Evolutionary conservation across 1,140 invertebrate species (phyloP).

Genomic region (Drosophila pachea): DNA sequence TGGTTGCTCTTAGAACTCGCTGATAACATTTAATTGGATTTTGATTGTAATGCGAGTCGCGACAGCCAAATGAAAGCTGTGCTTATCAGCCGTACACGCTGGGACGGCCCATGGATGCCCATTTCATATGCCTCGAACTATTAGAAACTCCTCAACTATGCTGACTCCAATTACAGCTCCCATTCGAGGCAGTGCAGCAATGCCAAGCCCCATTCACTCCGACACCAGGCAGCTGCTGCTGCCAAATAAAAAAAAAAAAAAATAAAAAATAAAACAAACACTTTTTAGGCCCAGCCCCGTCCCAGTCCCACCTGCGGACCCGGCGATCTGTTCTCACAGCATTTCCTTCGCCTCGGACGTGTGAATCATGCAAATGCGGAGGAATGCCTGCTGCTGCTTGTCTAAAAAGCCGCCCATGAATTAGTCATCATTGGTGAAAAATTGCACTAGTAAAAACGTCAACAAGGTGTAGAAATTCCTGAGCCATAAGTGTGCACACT

Average conservation of each 20-base stretch:
- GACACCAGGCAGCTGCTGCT: slow-evolving; percentile 25
- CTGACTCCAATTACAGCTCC: not conserved
- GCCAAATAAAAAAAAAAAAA: slow-evolving; percentile 9
- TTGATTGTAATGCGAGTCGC: slow-evolving; percentile 58
- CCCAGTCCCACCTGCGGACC: slow-evolving; percentile 48
- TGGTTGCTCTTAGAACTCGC: slow-evolving; percentile 36
- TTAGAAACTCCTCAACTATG: slow-evolving; percentile 9
- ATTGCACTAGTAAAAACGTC: slow-evolving; percentile 62
- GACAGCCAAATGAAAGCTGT: slow-evolving; percentile 35
- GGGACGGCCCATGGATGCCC: not conserved
- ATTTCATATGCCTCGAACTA: slow-evolving; percentile 9
- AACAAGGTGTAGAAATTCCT: slow-evolving; percentile 54
- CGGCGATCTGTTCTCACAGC: slow-evolving; percentile 21
- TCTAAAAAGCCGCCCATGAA: slow-evolving; percentile 37
- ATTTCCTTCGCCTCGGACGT: slow-evolving; percentile 48
- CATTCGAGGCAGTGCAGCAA: not conserved
- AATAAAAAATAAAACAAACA: too few species aligned
- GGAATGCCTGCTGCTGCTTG: slow-evolving; percentile 11
- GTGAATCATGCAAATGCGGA: slow-evolving; percentile 61
- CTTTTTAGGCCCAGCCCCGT: slow-evolving; percentile 9
- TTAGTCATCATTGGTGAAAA: slow-evolving; percentile 74
- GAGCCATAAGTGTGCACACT: slow-evolving; percentile 55
- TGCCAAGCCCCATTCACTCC: slow-evolving; percentile 21
- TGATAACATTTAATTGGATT: slow-evolving; percentile 67
- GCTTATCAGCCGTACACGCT: slow-evolving; percentile 40